A percentile compares a stretch with the other conserved stretches of the same genome.
phyloP scores from a whole-genome alignment of 2,888 invertebrate genomes.

The Tanytarsus gracilentus region DNA sequence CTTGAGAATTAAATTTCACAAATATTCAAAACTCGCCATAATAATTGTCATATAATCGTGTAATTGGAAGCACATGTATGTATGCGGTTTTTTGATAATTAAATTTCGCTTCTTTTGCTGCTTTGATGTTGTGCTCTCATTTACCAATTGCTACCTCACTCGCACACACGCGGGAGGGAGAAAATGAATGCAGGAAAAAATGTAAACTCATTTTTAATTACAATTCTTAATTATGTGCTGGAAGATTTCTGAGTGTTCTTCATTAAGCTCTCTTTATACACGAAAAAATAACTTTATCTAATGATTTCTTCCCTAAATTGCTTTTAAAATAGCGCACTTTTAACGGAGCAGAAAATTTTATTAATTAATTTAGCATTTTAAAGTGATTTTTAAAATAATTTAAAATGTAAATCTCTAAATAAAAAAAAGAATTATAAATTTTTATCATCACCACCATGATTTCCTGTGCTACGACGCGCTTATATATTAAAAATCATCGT shows the following conservation, averaged over 20 bases:
- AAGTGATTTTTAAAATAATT: too few species aligned
- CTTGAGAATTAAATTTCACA: too few species aligned
- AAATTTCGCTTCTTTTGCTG: background rate
- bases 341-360: too few species aligned
- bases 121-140: background rate
- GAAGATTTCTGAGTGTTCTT: background rate
- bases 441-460: too few species aligned
- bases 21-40: too few species aligned
- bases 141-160: background rate
- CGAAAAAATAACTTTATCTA: background rate
- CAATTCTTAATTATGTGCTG: conserved; percentile 1
- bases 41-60: too few species aligned
- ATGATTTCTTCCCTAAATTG: background rate
- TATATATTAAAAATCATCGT: too few species aligned
- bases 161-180: background rate
- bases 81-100: conserved; percentile 8
- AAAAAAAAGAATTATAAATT: too few species aligned
- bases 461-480: too few species aligned
- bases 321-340: background rate
- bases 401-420: too few species aligned
- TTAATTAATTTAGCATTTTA: too few species aligned
- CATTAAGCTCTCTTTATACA: background rate
- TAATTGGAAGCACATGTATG: conserved; percentile 13
- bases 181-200: background rate
- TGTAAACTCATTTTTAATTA: conserved; percentile 10